phyloP scores from a whole-genome alignment of 2,797 vertebrate genomes.

The Acipenser transmontanus region DNA sequence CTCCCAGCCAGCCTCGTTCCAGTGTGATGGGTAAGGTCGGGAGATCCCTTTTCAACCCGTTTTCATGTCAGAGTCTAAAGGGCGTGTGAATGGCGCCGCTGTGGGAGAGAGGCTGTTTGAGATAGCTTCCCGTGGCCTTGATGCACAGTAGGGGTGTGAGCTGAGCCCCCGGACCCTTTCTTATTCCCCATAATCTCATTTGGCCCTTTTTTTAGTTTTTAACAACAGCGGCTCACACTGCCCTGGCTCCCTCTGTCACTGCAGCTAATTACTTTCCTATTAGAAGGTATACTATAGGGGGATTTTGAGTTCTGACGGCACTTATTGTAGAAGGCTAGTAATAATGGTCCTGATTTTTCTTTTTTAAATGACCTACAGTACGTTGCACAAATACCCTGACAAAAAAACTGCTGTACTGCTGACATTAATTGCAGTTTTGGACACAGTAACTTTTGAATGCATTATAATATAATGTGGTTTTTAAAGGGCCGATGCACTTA shows the following conservation, averaged over 20 bases:
- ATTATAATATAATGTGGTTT: too few relatives aligned
- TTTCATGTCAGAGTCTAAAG: slow-evolving; percentile 82
- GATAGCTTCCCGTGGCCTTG: slow-evolving; percentile 70
- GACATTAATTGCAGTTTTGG: too few relatives aligned
- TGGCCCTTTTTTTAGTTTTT: slow-evolving; percentile 61
- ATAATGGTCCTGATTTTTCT: neutral
- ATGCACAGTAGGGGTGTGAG: slow-evolving; percentile 91
- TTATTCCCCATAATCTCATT: slow-evolving; percentile 84
- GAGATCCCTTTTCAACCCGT: slow-evolving; percentile 83
- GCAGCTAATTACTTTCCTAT: slow-evolving; percentile 53
- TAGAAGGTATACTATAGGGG: slow-evolving; percentile 35
- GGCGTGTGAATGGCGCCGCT: slow-evolving; percentile 96
- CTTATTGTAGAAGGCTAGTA: slow-evolving; percentile 12
- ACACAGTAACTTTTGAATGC: too few relatives aligned
- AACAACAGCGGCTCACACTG: slow-evolving; percentile 56
- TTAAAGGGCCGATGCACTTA: too few relatives aligned
- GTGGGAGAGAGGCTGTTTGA: slow-evolving; percentile 71
- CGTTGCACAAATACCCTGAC: too few relatives aligned
- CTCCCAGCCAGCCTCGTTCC: slow-evolving; percentile 48
- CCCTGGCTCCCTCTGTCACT: slow-evolving; percentile 56
- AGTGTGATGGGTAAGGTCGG: slow-evolving; percentile 66
- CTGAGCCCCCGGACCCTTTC: slow-evolving; percentile 78
- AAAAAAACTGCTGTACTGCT: too few relatives aligned
- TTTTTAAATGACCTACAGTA: slow-evolving; percentile 2
- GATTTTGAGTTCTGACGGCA: slow-evolving; percentile 23